phyloP scores from a whole-genome alignment of 2,888 invertebrate genomes.

The Lycaena phlaeas region DNA sequence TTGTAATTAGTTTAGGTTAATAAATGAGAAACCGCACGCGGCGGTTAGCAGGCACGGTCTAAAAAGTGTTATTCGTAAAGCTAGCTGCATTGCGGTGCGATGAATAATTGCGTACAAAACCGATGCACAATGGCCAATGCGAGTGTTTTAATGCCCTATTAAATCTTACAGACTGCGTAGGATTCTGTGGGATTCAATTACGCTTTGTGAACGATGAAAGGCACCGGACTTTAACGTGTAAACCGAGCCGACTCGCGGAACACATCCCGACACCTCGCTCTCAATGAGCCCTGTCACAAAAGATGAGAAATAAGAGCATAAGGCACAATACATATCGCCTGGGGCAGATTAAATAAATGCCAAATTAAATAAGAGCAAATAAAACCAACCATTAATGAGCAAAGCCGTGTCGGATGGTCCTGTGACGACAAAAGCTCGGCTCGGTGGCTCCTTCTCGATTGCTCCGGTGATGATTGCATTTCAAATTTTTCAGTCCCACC shows the following conservation, averaged over 20 bases:
- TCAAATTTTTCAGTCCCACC: conserved; percentile 29
- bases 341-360: conserved; percentile 70
- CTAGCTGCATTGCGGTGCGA: conserved; percentile 55
- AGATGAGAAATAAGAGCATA: conserved; percentile 55
- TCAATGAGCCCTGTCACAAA: conserved; percentile 71
- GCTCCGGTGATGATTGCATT: conserved; percentile 39
- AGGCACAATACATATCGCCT: conserved; percentile 49
- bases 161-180: conserved; percentile 69
- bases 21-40: conserved; percentile 40
- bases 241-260: conserved; percentile 60
- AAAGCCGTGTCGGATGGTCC: conserved; percentile 55
- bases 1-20: conserved; percentile 26
- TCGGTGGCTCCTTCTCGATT: conserved; percentile 19
- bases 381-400: conserved; percentile 63
- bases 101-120: conserved; percentile 69
- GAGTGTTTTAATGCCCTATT: conserved; percentile 73
- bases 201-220: conserved; percentile 70
- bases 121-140: conserved; percentile 69
- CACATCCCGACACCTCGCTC: conserved; percentile 70
- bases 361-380: conserved; percentile 73
- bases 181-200: conserved; percentile 73
- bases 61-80: conserved; percentile 52
- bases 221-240: conserved; percentile 62
- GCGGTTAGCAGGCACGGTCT: conserved; percentile 39
- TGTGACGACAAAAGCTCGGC: conserved; percentile 43